Percentiles rank a stretch among this genome's conserved stretches.
Conservation (phyloP, 2,113 vertebrate genomes). For the Ctenomys sociabilis region DNA sequence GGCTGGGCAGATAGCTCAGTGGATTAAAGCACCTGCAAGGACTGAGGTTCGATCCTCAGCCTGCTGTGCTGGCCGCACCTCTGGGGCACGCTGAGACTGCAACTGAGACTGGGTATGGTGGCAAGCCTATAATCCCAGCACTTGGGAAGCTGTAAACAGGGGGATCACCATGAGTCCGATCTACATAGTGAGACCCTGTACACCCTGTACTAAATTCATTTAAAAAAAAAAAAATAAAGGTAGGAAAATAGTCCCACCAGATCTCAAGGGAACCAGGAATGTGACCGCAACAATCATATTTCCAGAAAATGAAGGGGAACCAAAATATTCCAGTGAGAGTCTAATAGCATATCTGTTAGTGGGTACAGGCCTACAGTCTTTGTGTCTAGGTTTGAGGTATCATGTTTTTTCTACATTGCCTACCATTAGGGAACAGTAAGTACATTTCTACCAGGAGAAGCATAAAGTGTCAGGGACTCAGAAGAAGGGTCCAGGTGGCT, state of each 20-base stretch:
- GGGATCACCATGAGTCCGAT: too few relatives aligned
- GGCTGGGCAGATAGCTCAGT: too few relatives aligned
- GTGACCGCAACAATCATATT: not conserved
- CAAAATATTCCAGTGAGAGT: not conserved
- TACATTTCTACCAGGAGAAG: not conserved
- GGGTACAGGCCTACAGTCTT: not conserved
- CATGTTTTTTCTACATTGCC: not conserved
- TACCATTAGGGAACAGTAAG: not conserved
- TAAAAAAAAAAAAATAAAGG: too few relatives aligned
- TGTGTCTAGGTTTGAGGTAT: not conserved
- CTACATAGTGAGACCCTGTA: too few relatives aligned
- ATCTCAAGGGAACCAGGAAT: not conserved
- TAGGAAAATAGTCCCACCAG: not conserved
- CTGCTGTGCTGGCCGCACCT: too few relatives aligned
- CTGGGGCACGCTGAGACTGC: too few relatives aligned
- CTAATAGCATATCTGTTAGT: not conserved
- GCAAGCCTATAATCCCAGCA: too few relatives aligned
- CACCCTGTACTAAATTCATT: too few relatives aligned
- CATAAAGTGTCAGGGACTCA: not conserved
- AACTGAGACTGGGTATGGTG: too few relatives aligned
- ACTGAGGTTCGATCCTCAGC: too few relatives aligned
- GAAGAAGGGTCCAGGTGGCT: not conserved
- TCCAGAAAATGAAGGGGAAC: not conserved
- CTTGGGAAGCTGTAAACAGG: too few relatives aligned
- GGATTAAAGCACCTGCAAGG: too few relatives aligned